Evolutionary conservation across 1,140 invertebrate species (phyloP), one percentile per base, ranked within the genome.

Genomic region (Armadillidium nasatum): DNA sequence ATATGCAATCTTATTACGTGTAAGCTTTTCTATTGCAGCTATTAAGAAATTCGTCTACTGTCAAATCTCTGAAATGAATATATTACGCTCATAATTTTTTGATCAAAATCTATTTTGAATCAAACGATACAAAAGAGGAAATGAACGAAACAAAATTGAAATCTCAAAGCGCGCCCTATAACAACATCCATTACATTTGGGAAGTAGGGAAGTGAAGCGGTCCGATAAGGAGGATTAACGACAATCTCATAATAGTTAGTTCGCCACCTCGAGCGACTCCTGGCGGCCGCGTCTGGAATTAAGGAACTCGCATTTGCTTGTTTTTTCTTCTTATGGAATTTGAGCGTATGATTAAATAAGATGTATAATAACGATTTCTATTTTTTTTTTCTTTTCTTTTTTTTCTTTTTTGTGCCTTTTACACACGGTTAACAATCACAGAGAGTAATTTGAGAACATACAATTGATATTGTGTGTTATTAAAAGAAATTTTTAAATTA

Each of bases 241-340:
- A 19, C 11, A 60, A 60, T 60, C 50, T 60, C 50, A 60, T 60
- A 60, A 60, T 60, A 60, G 50, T 60, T 60, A 60, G 50, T 60
- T 60, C 19, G 50, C 50, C 50, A 60, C 50, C 50, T 60, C 50
- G 19, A 60, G 50, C 50, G 50, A 60, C 50, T 60, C 50, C 50
- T 60, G 19, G 50, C 50, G 50, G 50, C 50, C 19, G 50, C 11
- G 50, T 3, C 11, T 13, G 7, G 50, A 60, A 60, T 60, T 60
- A 60, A 33, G 33, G 33, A 60, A 60, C 50, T 60, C 19, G 19
- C 50, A 3, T 15, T 60, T 13, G 11, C 50, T 60, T 19, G 50
- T 13, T 60, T 15, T 60, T 60, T 60, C 19, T 60, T 13, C 11
- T 60, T 60, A 19, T 60, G 50, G 50, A 60, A 60, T 33, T 33